Base-by-base conservation (phyloP, 2,888 invertebrate genomes). In the Lithophane ornitopus region DNA sequence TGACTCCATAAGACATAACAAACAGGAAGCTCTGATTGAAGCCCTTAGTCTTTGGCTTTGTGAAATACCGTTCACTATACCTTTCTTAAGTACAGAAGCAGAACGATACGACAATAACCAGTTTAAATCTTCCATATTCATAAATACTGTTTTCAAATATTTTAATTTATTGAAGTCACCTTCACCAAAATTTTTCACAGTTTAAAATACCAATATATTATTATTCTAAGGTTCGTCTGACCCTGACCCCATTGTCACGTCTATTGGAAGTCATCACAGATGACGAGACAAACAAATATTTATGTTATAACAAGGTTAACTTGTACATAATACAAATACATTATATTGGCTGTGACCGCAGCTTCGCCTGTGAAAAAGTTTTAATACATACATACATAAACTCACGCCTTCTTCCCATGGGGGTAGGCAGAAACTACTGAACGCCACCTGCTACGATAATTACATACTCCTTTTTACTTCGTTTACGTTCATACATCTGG, bases 201-300 rank as follows among this genome's bases (percentile, higher is more conserved):
- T 54, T 70, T 41, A 8, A 63, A 54, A 66, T 72, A 72, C 34
- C 6, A 72, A 74, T 34, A 28, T 62, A 69, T 66, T 59, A 26
- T 16, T 63, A 62, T 66, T 73, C n/a, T 66, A 44, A 63, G 71
- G 44, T 67, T 49, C 3, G 19, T 26, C 14, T 34, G 54, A 28
- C 82, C 79, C 39, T 79, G 82, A 70, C 79, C 69, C 41, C 74
- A 59, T 71, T 75, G 69, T 16, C 19, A 2, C 46, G 54, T 34
- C 12, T 68, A 59, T 71, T 82, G 39, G 69, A 62, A 78, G 52
- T 49, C 74, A 39, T 66, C 66, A 75, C 56, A 70, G 49, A 52
- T 68, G 74, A 74, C 68, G 41, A 54, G 44, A 78, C 59, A 69
- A 54, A 66, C 74, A 49, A 66, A 69, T 67, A 54, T 73, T 22